These are phyloP conservation scores for Chrysolina oricalcia DNA, from an alignment of 2,888 invertebrate genomes.

Conservation along the genomic window DNA sequence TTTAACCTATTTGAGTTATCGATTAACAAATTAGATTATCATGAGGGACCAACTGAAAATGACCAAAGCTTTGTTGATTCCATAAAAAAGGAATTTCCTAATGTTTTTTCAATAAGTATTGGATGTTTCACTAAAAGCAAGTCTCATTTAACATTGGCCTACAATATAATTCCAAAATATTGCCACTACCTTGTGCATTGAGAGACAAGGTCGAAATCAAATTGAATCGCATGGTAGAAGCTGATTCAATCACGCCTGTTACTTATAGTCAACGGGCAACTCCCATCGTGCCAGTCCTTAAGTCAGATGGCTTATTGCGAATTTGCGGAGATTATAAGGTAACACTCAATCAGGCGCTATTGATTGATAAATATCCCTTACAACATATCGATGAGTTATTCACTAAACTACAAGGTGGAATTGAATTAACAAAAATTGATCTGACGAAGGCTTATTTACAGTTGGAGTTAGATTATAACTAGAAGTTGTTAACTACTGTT, in stretches of 20 bases:
- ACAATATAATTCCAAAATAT: conserved; percentile 17
- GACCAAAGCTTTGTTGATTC: background rate
- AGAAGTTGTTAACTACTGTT: no score
- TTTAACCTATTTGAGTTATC: background rate
- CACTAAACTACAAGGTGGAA: no score
- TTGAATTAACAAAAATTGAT: no score
- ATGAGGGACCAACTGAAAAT: background rate
- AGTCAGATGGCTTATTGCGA: no score
- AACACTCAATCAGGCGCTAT: no score
- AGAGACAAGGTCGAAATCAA: conserved; percentile 32
- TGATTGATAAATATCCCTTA: no score
- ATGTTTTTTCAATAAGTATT: background rate
- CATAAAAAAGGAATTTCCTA: background rate
- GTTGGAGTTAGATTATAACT: no score
- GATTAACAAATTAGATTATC: background rate
- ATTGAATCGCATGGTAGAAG: conserved; percentile 9
- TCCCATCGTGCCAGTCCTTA: conserved; percentile 14
- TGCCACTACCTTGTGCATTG: conserved; percentile 31
- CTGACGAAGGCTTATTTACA: no score
- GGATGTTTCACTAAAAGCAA: conserved; percentile 7
- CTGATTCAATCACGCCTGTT: conserved; percentile 9
- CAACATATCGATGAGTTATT: no score
- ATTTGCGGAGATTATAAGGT: no score
- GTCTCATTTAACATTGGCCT: background rate
- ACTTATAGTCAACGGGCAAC: conserved; percentile 35